These are phyloP conservation scores for Asbolus verrucosus DNA, from an alignment of 1,140 invertebrate genomes.

Conservation along the genomic window DNA sequence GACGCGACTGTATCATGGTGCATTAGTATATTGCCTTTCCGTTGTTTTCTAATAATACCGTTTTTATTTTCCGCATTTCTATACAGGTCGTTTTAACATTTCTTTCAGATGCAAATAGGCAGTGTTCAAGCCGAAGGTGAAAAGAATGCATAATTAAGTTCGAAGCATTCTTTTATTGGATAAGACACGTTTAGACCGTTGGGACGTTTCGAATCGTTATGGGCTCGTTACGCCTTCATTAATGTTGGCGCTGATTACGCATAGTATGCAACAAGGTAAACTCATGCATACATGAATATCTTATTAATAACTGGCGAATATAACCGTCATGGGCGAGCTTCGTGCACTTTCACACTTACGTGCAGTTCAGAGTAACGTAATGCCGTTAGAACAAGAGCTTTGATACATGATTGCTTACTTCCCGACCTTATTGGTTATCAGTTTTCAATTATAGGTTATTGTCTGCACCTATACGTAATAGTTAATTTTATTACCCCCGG, in stretches of 20 bases:
- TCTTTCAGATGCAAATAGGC: constrained; percentile 36
- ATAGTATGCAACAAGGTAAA: constrained; percentile 49
- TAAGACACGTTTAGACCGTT: constrained; percentile 8
- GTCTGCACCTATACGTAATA: too few relatives aligned
- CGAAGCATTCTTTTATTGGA: constrained; percentile 17
- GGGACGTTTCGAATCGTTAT: constrained; percentile 1
- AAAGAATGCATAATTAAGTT: constrained; percentile 36
- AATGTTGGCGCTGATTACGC: constrained; percentile 53
- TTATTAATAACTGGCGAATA: constrained; percentile 52
- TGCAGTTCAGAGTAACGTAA: not conserved
- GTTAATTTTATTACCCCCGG: too few relatives aligned
- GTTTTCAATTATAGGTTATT: too few relatives aligned
- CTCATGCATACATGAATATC: constrained; percentile 57
- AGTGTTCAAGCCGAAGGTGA: constrained; percentile 28
- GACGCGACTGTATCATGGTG: constrained; percentile 7
- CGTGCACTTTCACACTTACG: too few relatives aligned
- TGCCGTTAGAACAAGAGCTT: too few relatives aligned
- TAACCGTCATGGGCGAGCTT: too few relatives aligned
- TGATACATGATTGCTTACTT: too few relatives aligned
- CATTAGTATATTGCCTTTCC: constrained; percentile 38
- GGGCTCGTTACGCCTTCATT: constrained; percentile 56
- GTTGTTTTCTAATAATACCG: constrained; percentile 33
- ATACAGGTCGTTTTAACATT: constrained; percentile 35
- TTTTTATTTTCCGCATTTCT: too few relatives aligned
- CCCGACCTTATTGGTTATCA: too few relatives aligned